Conservation (phyloP, 2,113 vertebrate species). For the Pelmatolapia mariae region DNA sequence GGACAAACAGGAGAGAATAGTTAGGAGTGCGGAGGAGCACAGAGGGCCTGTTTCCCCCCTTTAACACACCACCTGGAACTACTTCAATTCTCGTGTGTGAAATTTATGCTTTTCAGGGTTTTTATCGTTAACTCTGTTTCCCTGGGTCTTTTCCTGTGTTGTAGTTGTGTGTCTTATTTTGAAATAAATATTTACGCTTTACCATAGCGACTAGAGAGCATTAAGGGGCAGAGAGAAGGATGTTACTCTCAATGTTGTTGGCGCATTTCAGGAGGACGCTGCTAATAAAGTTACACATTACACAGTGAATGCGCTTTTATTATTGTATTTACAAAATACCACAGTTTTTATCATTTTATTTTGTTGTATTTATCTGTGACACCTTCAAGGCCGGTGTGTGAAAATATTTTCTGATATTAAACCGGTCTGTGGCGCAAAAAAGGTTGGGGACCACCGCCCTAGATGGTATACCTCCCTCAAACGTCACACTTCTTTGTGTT, state of each 20-base stretch:
- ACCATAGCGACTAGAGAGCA: not conserved
- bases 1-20: not conserved
- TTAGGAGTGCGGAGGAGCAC: not conserved
- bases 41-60: not conserved
- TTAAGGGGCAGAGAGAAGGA: not conserved
- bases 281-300: not conserved
- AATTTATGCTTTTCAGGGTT: not conserved
- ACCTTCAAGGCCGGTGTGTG: not conserved
- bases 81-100: rapidly evolving
- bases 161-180: not conserved
- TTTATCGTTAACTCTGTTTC: not conserved
- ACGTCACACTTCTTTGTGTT: not conserved
- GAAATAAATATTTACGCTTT: not conserved
- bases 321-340: not conserved
- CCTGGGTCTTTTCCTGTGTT: not conserved
- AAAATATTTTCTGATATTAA: not conserved
- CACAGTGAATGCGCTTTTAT: not conserved
- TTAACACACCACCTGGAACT: not conserved
- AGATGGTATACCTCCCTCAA: not conserved
- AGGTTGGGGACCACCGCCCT: not conserved
- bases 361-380: not conserved
- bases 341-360: not conserved
- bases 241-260: not conserved
- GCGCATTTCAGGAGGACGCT: not conserved
- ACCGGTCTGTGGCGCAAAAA: not conserved